These are phyloP conservation scores for Pelosia muscerda DNA, from an alignment of 2,888 invertebrate species.

Conservation along the genomic window DNA sequence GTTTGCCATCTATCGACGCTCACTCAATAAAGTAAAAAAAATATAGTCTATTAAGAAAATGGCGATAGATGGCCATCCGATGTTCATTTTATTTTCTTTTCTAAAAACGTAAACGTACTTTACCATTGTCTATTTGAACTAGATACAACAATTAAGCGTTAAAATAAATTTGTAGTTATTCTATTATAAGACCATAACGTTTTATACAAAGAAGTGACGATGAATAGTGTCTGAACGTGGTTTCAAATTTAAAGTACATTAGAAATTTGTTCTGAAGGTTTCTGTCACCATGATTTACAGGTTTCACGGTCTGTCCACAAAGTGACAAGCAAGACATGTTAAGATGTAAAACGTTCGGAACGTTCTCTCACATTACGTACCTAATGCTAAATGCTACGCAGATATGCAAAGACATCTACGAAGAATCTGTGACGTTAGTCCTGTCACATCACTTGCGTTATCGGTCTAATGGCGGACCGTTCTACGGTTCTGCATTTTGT, in stretches of 20 bases:
- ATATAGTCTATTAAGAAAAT: no score
- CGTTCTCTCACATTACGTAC: neutral
- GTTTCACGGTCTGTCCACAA: neutral
- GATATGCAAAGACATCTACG: neutral
- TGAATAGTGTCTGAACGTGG: neutral
- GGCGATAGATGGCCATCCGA: no score
- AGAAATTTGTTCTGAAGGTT: neutral
- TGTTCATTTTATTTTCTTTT: neutral
- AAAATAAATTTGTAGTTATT: neutral
- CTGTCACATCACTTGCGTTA: slow-evolving; percentile 1
- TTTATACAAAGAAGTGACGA: neutral
- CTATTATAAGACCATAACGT: neutral
- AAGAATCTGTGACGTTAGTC: neutral
- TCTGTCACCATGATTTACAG: neutral
- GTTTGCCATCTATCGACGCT: no score
- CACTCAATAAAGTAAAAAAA: no score
- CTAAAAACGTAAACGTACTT: neutral
- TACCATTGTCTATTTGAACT: neutral
- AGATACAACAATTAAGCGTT: no score
- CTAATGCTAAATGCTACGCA: neutral
- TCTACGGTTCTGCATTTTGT: neutral
- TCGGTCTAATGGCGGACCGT: neutral
- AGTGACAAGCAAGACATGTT: slow-evolving; percentile 3
- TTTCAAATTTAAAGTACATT: neutral
- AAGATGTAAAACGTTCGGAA: neutral